These are phyloP conservation scores for Urechis unicinctus DNA, from an alignment of 2,888 invertebrate genomes.

Conservation along the genomic window DNA sequence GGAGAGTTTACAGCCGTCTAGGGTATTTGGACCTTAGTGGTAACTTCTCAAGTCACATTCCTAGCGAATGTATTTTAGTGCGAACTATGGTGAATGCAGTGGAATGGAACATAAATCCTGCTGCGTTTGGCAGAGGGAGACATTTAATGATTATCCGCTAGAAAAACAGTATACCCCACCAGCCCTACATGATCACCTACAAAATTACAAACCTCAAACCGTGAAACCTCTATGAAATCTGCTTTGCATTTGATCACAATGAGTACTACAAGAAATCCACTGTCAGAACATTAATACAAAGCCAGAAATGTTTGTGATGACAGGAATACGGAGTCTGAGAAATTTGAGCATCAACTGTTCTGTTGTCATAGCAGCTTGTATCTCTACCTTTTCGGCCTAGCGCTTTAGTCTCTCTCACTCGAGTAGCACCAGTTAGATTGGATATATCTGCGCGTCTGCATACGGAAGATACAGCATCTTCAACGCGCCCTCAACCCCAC, in stretches of 20 bases:
- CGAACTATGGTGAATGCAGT: constrained; percentile 52
- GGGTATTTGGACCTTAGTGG: constrained; percentile 82
- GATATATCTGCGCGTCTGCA: too few species aligned
- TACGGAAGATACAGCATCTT: constrained; percentile 50
- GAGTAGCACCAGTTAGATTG: constrained; percentile 51
- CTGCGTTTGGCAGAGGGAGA: constrained; percentile 5
- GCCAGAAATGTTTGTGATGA: constrained; percentile 8
- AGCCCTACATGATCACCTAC: constrained; percentile 40
- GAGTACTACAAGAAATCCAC: constrained; percentile 30
- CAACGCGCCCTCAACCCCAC: constrained; percentile 40
- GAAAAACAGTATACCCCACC: constrained; percentile 30
- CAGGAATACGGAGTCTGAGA: constrained; percentile 10
- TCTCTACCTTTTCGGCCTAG: constrained; percentile 40
- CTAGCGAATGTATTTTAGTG: constrained; percentile 46
- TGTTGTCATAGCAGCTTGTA: constrained; percentile 29
- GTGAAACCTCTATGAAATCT: constrained; percentile 50
- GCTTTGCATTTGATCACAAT: constrained; percentile 40
- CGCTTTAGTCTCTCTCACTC: constrained; percentile 41
- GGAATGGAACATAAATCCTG: constrained; percentile 21
- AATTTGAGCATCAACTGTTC: constrained; percentile 21
- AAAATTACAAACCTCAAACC: constrained; percentile 49
- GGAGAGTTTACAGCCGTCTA: constrained; percentile 61
- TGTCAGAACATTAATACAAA: constrained; percentile 27
- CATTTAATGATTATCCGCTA: constrained; percentile 28
- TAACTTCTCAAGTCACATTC: constrained; percentile 61